Base-by-base conservation (phyloP, 1,140 invertebrate genomes). In the Lepidotrigona ventralis region DNA sequence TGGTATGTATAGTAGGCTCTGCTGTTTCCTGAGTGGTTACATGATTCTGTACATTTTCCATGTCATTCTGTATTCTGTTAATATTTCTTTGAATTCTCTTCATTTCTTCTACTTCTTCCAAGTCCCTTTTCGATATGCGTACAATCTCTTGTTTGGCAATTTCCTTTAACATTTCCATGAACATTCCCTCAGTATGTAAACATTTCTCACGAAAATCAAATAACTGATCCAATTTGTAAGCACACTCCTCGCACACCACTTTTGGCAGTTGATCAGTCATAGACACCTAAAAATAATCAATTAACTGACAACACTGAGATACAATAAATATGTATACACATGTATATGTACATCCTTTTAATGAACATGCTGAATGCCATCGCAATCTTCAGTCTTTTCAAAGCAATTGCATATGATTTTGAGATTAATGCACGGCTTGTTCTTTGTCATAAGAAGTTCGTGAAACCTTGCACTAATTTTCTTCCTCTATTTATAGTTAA, bases 201-300 rank as follows among this genome's bases (percentile, higher is more conserved):
- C 94, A 94, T 85, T 95, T 95, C 88, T 95, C 95, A 78, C 95
- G 93, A 91, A 96, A 96, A 71, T 96, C 95, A 91, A 94, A 95
- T 29, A 96, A 88, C 70, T 95, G 92, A 84, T 96, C 95, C 53
- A 96, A 82, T 90, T 96, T 96, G 75, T 93, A 95, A 33, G 95
- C 93, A 90, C 95, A 96, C 63, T 95, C 94, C 78, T 95, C 94
- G 85, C 95, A 96, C 5, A 96, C 93, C 83, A 95, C 93, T 93
- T 96, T 96, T 46, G 95, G 95, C 33, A 96, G 89, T 77, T 95
- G 94, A 90, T 96, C 95, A 23, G 91, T 92, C 88, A 95, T 92
- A n/a, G 94, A 94, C 21, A 96, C 94, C 95, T 96, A 84, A 89
- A 90, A 92, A 87, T 71, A 68, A 72, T 56, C 46, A 81, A 63